Percentiles rank a stretch among this genome's conserved stretches.
These are phyloP conservation scores for Lasius platythorax DNA, from an alignment of 2,888 invertebrate genomes.

Conservation along the genomic window DNA sequence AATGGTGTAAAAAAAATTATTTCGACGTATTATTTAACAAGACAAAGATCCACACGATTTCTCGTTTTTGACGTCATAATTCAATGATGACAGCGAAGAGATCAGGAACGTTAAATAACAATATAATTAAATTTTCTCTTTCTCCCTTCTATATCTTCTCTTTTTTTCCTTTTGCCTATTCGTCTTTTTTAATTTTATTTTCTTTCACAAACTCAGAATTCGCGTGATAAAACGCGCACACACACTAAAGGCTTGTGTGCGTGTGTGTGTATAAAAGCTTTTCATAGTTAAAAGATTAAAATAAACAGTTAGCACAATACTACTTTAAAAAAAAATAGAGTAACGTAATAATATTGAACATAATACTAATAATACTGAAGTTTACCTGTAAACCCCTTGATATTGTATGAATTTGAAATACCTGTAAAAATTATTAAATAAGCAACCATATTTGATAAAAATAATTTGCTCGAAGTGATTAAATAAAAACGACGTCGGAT, in stretches of 20 bases:
- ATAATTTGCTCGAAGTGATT: background rate
- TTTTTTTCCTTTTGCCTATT: no score
- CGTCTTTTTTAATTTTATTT: no score
- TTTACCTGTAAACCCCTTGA: background rate
- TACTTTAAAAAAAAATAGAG: background rate
- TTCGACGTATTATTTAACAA: no score
- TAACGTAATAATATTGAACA: background rate
- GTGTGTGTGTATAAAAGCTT: background rate
- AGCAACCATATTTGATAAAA: slow-evolving; percentile 3
- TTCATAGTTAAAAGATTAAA: background rate
- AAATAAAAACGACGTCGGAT: slow-evolving; percentile 1
- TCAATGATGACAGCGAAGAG: no score
- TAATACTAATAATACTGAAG: slow-evolving; percentile 12
- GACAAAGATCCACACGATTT: no score
- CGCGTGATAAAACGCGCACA: background rate
- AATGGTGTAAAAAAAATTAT: no score
- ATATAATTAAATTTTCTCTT: no score
- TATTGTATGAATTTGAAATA: background rate
- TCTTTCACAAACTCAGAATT: no score
- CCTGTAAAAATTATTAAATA: background rate
- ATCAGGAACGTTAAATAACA: no score
- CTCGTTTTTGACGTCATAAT: no score
- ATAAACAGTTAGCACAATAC: background rate
- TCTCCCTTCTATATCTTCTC: no score
- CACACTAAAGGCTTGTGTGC: background rate